Evolutionary conservation across 2,113 vertebrate genomes (phyloP).

Genomic region (Bufo gargarizans): DNA sequence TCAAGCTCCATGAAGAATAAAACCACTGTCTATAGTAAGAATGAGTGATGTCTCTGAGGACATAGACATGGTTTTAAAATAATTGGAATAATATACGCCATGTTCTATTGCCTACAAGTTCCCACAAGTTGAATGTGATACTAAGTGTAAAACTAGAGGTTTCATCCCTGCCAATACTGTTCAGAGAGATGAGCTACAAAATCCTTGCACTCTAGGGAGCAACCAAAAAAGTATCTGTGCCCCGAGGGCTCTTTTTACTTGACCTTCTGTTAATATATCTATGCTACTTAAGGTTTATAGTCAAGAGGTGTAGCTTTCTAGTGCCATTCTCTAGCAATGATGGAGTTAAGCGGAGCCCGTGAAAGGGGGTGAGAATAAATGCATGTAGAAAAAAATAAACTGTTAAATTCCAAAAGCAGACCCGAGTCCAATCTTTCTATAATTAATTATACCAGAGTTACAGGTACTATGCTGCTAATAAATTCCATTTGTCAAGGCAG

Average conservation of each 20-base stretch:
- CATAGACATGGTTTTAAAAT: neutral
- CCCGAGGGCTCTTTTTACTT: neutral
- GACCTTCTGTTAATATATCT: neutral
- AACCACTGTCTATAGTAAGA: neutral
- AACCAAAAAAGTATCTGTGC: neutral
- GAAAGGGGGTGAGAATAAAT: neutral
- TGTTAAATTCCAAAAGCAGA: conserved; percentile 35
- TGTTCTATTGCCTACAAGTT: neutral
- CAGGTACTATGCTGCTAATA: conserved; percentile 53
- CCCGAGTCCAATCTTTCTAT: conserved; percentile 21
- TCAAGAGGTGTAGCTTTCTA: neutral
- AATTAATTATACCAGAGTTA: conserved; percentile 54
- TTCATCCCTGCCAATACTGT: neutral
- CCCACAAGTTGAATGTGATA: neutral
- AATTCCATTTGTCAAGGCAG: conserved; percentile 52
- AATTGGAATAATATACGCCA: neutral
- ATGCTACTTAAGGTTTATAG: neutral
- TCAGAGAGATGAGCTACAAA: neutral
- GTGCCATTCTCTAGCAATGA: neutral
- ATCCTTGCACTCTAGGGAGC: neutral
- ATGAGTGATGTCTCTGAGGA: neutral
- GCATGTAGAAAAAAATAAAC: neutral
- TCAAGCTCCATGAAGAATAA: too few relatives aligned
- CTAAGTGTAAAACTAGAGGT: neutral
- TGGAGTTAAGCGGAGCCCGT: neutral